These are phyloP conservation scores for Oceanites oceanicus DNA, from an alignment of 2,113 vertebrate genomes.

Conservation along the genomic window DNA sequence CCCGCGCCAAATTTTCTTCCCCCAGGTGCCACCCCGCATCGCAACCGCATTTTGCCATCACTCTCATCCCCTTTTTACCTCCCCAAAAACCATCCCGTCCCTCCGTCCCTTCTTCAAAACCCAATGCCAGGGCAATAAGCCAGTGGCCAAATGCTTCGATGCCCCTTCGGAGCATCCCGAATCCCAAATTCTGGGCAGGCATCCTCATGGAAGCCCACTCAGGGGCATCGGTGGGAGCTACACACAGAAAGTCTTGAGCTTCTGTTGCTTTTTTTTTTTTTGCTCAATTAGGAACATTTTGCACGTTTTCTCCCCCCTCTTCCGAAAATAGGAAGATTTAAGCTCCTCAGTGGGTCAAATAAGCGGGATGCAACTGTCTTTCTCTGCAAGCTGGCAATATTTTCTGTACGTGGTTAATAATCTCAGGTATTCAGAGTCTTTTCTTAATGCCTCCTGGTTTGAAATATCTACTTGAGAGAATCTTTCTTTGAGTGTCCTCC, in stretches of 20 bases:
- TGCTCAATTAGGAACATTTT: background rate
- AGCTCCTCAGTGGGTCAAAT: accelerated
- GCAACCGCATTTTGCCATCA: accelerated
- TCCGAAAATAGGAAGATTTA: background rate
- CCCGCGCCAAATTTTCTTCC: accelerated
- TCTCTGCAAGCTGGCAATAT: background rate
- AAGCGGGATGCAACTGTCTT: accelerated
- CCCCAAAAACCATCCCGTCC: background rate
- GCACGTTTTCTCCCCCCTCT: background rate
- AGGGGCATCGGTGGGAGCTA: accelerated
- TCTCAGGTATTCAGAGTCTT: background rate
- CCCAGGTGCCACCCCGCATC: background rate
- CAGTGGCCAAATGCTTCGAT: accelerated
- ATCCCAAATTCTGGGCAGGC: background rate
- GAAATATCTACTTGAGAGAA: background rate
- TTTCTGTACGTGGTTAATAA: background rate
- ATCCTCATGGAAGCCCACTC: accelerated
- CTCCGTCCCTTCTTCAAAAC: background rate
- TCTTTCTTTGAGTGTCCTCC: accelerated
- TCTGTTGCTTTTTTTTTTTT: no score
- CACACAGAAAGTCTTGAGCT: background rate
- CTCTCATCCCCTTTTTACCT: background rate
- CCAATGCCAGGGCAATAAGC: background rate
- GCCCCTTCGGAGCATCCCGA: background rate
- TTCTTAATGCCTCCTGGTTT: background rate